Conservation (phyloP, 2,797 vertebrate genomes). For the Malacoctenus gilli region DNA sequence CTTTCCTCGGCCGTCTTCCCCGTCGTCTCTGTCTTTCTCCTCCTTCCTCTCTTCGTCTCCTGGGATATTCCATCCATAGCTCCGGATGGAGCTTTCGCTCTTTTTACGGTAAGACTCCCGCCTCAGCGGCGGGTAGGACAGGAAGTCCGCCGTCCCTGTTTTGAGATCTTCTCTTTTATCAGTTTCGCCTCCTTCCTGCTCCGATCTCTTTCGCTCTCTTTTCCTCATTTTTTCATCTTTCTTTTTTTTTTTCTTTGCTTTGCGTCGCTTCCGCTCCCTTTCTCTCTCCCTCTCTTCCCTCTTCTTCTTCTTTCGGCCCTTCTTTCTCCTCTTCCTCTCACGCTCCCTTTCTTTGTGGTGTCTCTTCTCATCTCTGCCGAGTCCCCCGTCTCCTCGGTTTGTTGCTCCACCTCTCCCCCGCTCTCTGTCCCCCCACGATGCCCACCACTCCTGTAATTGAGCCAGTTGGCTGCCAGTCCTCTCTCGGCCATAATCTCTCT, state of each 20-base stretch:
- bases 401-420: constrained; percentile 52
- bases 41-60: constrained; percentile 75
- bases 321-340: constrained; percentile 76
- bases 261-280: constrained; percentile 80
- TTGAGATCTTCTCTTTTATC: constrained; percentile 80
- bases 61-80: constrained; percentile 80
- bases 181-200: constrained; percentile 73
- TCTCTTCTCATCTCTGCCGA: constrained; percentile 65
- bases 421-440: constrained; percentile 82
- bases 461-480: constrained; percentile 79
- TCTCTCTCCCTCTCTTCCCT: constrained; percentile 79
- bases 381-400: constrained; percentile 45
- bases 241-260: constrained; percentile 82
- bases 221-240: constrained; percentile 74
- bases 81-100: constrained; percentile 79
- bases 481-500: constrained; percentile 83
- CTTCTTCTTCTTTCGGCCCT: constrained; percentile 81
- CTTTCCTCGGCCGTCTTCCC: constrained; percentile 70
- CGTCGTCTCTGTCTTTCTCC: constrained; percentile 74
- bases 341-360: constrained; percentile 75
- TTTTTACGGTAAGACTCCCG: constrained; percentile 81
- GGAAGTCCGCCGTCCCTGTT: constrained; percentile 75
- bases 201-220: constrained; percentile 70
- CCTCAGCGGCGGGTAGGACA: constrained; percentile 72
- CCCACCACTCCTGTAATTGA: constrained; percentile 85